A percentile compares a stretch with the other conserved stretches of the same genome.
These are phyloP conservation scores for Psix sp. DNA, from an alignment of 1,140 invertebrate genomes.

Conservation along the genomic window DNA sequence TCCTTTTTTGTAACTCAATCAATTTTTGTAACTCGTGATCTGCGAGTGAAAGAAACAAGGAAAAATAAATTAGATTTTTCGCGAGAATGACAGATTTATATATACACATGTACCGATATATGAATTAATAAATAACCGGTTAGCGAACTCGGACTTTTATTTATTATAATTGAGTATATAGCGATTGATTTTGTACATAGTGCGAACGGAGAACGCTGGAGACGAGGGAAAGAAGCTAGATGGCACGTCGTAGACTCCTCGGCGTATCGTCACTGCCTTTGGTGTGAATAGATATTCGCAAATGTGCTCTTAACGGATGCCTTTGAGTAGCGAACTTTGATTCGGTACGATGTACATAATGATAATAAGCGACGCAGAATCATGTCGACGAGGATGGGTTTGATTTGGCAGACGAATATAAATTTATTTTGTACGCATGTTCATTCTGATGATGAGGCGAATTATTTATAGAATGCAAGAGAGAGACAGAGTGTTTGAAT, in stretches of 20 bases:
- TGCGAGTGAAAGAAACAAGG: too few species aligned
- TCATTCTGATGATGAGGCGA: slow-evolving; percentile 41
- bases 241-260: too few species aligned
- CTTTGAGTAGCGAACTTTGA: slow-evolving; percentile 45
- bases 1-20: too few species aligned
- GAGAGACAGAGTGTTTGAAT: slow-evolving; percentile 9
- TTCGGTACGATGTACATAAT: slow-evolving; percentile 45
- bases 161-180: too few species aligned
- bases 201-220: too few species aligned
- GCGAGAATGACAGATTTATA: slow-evolving; percentile 21
- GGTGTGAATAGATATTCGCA: slow-evolving; percentile 51
- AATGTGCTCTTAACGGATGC: slow-evolving; percentile 54
- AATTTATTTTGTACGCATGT: slow-evolving; percentile 57
- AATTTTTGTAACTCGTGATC: slow-evolving; percentile 25
- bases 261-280: slow-evolving; percentile 20
- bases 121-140: too few species aligned
- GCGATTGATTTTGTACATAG: too few species aligned
- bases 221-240: background rate
- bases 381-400: background rate
- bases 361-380: slow-evolving; percentile 4
- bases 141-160: too few species aligned
- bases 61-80: slow-evolving; percentile 20
- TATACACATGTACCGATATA: slow-evolving; percentile 11
- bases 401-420: too few species aligned
- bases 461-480: slow-evolving; percentile 38